Conservation (phyloP, 2,888 invertebrate species). For the Pogonocherus hispidulus region DNA sequence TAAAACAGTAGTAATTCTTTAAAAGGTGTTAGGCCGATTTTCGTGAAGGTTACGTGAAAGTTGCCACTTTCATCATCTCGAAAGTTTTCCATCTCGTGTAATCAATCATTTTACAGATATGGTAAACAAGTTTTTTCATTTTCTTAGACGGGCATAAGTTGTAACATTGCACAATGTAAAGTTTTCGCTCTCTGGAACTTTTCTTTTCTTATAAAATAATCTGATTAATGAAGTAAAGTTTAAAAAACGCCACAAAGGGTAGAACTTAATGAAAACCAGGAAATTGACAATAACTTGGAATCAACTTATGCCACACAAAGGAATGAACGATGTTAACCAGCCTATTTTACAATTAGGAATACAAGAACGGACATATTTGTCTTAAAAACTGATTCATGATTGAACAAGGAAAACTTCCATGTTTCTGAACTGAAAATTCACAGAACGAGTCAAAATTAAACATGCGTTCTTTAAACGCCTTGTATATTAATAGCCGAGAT, state of each 20-base stretch:
- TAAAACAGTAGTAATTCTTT: background rate
- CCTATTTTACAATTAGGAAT: too few species aligned
- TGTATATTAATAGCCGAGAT: too few species aligned
- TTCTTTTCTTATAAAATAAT: background rate
- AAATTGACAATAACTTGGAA: too few species aligned
- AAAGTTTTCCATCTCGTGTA: background rate
- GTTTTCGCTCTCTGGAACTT: background rate
- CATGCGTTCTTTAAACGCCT: too few species aligned
- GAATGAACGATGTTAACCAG: too few species aligned
- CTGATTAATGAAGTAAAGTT: constrained; percentile 6
- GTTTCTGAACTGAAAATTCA: too few species aligned
- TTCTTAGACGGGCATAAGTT: background rate
- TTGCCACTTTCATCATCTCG: background rate
- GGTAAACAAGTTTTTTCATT: constrained; percentile 1
- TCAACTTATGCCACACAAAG: too few species aligned
- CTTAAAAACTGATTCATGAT: too few species aligned
- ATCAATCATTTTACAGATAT: background rate
- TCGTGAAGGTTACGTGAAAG: background rate
- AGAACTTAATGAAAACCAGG: background rate
- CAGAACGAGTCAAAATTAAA: too few species aligned
- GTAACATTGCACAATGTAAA: background rate
- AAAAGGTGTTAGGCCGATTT: background rate
- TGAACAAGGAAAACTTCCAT: too few species aligned
- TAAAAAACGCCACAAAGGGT: background rate
- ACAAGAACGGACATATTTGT: too few species aligned